Base-by-base conservation (phyloP, 2,888 invertebrate genomes). In the Cheilosia grossa region DNA sequence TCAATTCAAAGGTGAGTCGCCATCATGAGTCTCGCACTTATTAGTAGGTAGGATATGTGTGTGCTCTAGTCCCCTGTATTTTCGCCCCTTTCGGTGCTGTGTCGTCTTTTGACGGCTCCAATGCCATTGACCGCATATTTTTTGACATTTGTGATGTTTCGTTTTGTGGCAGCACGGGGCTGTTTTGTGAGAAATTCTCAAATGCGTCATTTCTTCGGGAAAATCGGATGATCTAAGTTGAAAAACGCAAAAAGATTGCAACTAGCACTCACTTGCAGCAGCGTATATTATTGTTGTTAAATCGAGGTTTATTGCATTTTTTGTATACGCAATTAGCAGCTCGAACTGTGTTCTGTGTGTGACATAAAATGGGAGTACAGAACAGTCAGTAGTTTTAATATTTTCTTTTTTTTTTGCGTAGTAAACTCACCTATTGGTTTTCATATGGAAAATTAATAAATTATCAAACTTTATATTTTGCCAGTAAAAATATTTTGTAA, bases 111-210 rank as follows among this genome's bases (percentile, higher is more conserved):
- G 86, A 86, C 86, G 82, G 86, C 75, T 83, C 66, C 81, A 85
- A 78, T 87, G 87, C 87, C 87, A 87, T 87, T 87, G 87, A 87
- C 87, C 87, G 87, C 87, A 80, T 81, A 82, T 80, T 86, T 51
- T 58, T 86, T 86, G 86, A 86, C 86, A 78, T 86, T 86, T 86
- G 69, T 85, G 81, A 85, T 81, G 81, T 85, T 85, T 85, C 61
- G 30, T 77, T 82, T 77, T 24, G 69, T 66, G 64, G 33, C 47
- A 67, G 66, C 70, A 79, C 30, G 69, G 83, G 78, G 64, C 73
- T 72, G 85, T 72, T 66, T 81, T 85, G 40, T 27, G 74, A 58
- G 42, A 79, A 72, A 81, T 85, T 80, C 61, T 67, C 59, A 81
- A 85, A 85, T 81, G 85, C 80, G 80, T 85, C 85, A 85, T 85